Percentiles rank a stretch among this genome's conserved stretches.
These are phyloP conservation scores for Ennomos quercinarius DNA, from an alignment of 2,888 invertebrate species.

Conservation along the genomic window DNA sequence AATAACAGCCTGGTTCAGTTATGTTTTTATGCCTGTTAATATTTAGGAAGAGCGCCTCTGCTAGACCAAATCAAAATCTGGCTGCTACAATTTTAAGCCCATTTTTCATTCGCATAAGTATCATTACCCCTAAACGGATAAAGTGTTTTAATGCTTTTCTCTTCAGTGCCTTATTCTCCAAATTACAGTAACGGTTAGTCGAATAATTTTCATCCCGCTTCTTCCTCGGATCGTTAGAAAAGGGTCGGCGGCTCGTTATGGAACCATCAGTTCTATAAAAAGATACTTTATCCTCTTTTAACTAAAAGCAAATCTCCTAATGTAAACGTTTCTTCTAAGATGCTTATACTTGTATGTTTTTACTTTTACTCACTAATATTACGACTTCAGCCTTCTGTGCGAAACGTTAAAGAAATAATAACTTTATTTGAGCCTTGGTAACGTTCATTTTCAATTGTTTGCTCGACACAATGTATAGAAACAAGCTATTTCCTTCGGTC, in stretches of 20 bases:
- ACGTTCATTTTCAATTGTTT: constrained; percentile 6
- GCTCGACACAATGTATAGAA: constrained; percentile 2
- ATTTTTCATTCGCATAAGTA: constrained; percentile 34
- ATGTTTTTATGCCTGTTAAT: constrained; percentile 45
- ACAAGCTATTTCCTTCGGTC: constrained; percentile 17
- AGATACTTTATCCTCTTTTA: constrained; percentile 17
- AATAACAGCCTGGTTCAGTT: constrained; percentile 29
- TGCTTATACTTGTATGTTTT: not conserved
- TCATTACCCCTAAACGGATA: constrained; percentile 43
- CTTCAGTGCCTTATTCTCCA: constrained; percentile 25
- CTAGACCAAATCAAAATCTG: constrained; percentile 35
- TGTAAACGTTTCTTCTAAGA: constrained; percentile 10
- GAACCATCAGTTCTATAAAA: constrained; percentile 20
- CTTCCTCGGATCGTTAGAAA: constrained; percentile 29
- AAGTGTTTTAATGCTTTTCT: constrained; percentile 35
- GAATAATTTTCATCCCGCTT: constrained; percentile 41
- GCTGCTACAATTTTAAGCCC: constrained; percentile 44
- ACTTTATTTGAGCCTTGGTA: not conserved
- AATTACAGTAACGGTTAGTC: constrained; percentile 38
- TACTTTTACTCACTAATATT: constrained; percentile 10
- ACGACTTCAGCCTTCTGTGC: not conserved
- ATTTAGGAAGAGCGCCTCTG: constrained; percentile 41
- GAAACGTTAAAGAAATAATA: not conserved
- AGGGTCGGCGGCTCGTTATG: constrained; percentile 28
- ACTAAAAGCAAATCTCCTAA: constrained; percentile 21